Conservation (phyloP, 2,888 invertebrate genomes). For the Macropis europaea region DNA sequence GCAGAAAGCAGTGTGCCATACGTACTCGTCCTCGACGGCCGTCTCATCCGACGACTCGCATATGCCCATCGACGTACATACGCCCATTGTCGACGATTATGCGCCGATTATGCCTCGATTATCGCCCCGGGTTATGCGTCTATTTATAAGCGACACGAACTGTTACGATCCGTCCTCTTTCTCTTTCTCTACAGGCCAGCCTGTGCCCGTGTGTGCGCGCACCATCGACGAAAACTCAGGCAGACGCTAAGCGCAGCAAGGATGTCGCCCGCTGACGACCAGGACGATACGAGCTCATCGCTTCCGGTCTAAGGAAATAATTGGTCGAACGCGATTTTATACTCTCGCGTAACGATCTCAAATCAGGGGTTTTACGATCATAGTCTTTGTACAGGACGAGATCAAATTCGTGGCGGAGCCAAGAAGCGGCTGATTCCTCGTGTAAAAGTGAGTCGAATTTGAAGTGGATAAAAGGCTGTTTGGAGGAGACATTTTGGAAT, state of each 20-base stretch:
- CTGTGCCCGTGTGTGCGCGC: background rate
- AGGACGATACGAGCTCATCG: constrained; percentile 10
- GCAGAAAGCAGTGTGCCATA: constrained; percentile 24
- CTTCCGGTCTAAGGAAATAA: too few relatives aligned
- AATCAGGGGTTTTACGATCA: too few relatives aligned
- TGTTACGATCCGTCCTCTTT: constrained; percentile 19
- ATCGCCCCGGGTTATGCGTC: constrained; percentile 34
- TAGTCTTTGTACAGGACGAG: too few relatives aligned
- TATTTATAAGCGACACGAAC: constrained; percentile 44
- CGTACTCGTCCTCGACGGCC: constrained; percentile 53
- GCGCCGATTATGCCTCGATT: constrained; percentile 50
- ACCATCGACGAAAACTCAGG: background rate
- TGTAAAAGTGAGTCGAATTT: too few relatives aligned
- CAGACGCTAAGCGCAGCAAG: constrained; percentile 3
- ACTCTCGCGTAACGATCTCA: too few relatives aligned
- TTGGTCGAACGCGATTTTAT: too few relatives aligned
- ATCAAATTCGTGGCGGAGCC: too few relatives aligned
- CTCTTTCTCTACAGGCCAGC: constrained; percentile 3
- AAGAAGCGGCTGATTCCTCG: too few relatives aligned
- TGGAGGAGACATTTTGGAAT: too few relatives aligned
- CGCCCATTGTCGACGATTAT: constrained; percentile 53
- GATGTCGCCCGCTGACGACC: constrained; percentile 10
- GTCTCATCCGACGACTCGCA: constrained; percentile 57
- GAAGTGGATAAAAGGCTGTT: too few relatives aligned
- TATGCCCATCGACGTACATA: constrained; percentile 56